Evolutionary conservation across 2,797 vertebrate species (phyloP).

Genomic region (Arctocebus calabarensis): DNA sequence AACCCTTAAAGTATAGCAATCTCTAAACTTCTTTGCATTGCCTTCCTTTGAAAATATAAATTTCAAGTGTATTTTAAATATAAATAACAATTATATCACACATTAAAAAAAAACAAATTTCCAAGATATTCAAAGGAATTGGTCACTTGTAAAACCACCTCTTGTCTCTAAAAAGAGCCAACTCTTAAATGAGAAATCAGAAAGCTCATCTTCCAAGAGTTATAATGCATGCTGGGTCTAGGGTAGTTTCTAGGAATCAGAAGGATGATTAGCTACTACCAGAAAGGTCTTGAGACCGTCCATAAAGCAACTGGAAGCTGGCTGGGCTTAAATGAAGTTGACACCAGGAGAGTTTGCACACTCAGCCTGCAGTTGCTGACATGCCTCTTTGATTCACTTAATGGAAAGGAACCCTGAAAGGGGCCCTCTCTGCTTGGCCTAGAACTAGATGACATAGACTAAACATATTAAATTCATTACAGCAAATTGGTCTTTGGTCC

Average conservation of each 20-base stretch:
- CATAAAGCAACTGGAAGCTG: not conserved
- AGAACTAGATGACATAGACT: conserved; percentile 73
- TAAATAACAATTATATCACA: not conserved
- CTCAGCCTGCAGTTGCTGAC: rapidly evolving
- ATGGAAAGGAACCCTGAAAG: conserved; percentile 59
- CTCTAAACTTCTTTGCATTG: not conserved
- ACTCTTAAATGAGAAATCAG: conserved; percentile 10
- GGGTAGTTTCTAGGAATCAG: not conserved
- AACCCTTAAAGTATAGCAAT: not conserved
- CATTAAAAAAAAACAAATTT: not conserved
- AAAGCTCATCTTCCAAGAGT: not conserved
- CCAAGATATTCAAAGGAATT: not conserved
- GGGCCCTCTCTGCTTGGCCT: conserved; percentile 62
- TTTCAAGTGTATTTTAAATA: not conserved
- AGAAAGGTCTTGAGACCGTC: not conserved
- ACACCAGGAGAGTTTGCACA: not conserved
- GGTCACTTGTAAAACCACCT: conserved; percentile 22
- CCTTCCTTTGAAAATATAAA: conserved; percentile 32
- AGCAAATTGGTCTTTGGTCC: conserved; percentile 72
- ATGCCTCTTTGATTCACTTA: conserved; percentile 23
- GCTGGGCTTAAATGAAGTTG: conserved; percentile 30
- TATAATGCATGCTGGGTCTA: not conserved
- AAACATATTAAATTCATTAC: conserved; percentile 84
- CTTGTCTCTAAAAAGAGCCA: not conserved
- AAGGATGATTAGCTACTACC: not conserved